Evolutionary conservation across 2,797 vertebrate genomes (phyloP), one percentile per base, ranked within the genome.

Genomic region (Enteromius radiatus): DNA sequence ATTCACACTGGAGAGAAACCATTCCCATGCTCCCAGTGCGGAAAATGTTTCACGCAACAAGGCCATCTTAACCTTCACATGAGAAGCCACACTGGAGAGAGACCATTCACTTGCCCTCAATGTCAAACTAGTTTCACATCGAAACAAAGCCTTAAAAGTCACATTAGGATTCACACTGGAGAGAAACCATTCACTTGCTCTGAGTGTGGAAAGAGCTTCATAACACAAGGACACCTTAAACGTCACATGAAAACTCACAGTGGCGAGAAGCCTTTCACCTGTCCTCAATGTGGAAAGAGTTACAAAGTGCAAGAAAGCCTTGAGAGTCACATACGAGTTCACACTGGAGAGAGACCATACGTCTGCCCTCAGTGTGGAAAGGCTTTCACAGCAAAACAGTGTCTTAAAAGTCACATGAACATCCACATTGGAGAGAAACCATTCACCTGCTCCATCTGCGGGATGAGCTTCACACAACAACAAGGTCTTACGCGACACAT

Each of bases 401-500:
- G 52, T n/a, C 73, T 75, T 10, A 52, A 75, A 23, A 56, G 73
- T 8, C 73, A 75, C n/a, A 56, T 75, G n/a, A 54, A n/a, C 36
- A 38, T 75, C 26, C 73, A 75, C 52, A 75, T 52, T 0, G 73
- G 73, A 38, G 73, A 75, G 12, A 75, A 56, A 23, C 52, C 73
- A 0, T 75, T 75, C 4, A 56, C 21, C 33, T 75, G 73, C 6
- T 54, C 73, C 4, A n/a, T 38, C 7, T 75, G 73, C 41, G 49
- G 73, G 33, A 75, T 38, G 73, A 56, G 73, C 8, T 75, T 75
- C 73, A 23, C 52, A 56, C 49, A 75, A 4, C 54, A 75, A 8
- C 73, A 75, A 38, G 23, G 14, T 14, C 77, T 79, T 79, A 59
- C 33, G 17, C 43, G n/a, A 33, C 77, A 78, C 28, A 75, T 52